phyloP scores from a whole-genome alignment of 2,888 invertebrate genomes.

The Nemoura dubitans region DNA sequence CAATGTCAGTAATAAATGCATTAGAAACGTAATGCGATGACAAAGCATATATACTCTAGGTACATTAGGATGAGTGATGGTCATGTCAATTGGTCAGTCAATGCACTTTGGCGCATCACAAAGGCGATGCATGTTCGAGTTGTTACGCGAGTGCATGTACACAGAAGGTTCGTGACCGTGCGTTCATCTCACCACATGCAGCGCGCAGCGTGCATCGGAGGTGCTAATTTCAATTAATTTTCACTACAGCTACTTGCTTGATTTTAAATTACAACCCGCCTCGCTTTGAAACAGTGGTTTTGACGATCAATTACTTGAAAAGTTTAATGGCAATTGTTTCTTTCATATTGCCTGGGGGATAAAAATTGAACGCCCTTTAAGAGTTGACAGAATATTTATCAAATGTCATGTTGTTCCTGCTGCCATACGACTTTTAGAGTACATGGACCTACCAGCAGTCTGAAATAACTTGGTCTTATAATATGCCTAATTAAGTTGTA shows the following conservation, averaged over 20 bases:
- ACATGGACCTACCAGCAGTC: not conserved
- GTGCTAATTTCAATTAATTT: not conserved
- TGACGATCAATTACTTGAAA: not conserved
- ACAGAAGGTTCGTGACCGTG: not conserved
- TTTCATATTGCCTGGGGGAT: not conserved
- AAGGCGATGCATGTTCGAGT: not conserved
- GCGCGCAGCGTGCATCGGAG: not conserved
- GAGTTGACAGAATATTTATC: slow-evolving; percentile 7
- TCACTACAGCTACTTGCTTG: not conserved
- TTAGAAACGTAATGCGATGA: not conserved
- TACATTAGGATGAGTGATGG: not conserved
- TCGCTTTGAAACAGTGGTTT: not conserved
- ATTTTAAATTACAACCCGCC: not conserved
- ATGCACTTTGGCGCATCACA: not conserved
- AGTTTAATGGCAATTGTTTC: not conserved
- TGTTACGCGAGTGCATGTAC: not conserved
- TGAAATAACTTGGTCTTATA: not conserved
- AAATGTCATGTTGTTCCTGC: not conserved
- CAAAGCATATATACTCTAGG: not conserved
- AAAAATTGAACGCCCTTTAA: slow-evolving; percentile 7
- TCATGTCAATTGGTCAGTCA: not conserved
- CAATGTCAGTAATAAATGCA: not conserved
- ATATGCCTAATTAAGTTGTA: not conserved
- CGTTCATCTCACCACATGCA: not conserved
- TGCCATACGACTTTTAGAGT: not conserved